Evolutionary conservation across 1,140 invertebrate genomes (phyloP).

Genomic region (Aricia agestis): DNA sequence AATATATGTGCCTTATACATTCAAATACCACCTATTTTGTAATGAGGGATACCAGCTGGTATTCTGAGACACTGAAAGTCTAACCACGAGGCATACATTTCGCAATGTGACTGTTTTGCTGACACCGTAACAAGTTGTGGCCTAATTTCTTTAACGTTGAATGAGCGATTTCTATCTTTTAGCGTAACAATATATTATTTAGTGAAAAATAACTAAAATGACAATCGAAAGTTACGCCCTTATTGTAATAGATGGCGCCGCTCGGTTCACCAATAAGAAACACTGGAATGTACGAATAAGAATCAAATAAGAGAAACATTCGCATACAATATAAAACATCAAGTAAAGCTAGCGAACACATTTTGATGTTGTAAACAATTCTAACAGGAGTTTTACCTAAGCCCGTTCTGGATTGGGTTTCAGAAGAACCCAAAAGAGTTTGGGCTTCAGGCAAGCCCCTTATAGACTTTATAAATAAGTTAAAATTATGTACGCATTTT

Average conservation of each 20-base stretch:
- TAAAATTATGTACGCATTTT: constrained; percentile 14
- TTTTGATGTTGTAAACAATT: constrained; percentile 14
- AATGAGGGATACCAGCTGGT: too few relatives aligned
- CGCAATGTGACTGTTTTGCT: too few relatives aligned
- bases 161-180: background rate
- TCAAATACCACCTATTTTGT: too few relatives aligned
- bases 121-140: too few relatives aligned
- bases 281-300: constrained; percentile 33
- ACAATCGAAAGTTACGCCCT: constrained; percentile 6
- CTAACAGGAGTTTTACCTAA: background rate
- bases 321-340: constrained; percentile 11
- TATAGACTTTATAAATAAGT: constrained; percentile 5
- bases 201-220: too few relatives aligned
- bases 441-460: background rate
- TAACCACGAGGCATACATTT: too few relatives aligned
- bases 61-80: too few relatives aligned
- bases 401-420: background rate
- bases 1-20: too few relatives aligned
- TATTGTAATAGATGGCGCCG: constrained; percentile 17
- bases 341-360: constrained; percentile 24
- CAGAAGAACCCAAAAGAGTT: constrained; percentile 1
- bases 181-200: constrained; percentile 8
- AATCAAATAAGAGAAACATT: constrained; percentile 4
- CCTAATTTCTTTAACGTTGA: too few relatives aligned
- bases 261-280: constrained; percentile 29